Evolutionary conservation across 2,113 vertebrate genomes (phyloP).

Genomic region (Pangasianodon hypophthalmus): DNA sequence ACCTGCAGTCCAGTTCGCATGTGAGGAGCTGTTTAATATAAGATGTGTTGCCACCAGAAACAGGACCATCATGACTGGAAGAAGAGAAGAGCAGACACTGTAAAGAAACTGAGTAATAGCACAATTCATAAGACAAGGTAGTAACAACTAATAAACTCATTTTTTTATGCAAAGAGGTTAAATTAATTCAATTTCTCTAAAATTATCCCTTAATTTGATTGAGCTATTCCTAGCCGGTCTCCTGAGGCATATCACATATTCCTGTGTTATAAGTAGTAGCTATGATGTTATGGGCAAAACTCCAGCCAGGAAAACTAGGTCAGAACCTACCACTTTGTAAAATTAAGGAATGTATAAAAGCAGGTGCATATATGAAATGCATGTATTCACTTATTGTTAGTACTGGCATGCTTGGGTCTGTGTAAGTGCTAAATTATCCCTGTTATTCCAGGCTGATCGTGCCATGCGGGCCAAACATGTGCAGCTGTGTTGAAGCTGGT

Average conservation of each 20-base stretch:
- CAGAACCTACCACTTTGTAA: neutral
- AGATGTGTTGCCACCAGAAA: constrained; percentile 71
- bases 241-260: constrained; percentile 18
- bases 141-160: neutral
- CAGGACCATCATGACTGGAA: constrained; percentile 76
- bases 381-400: neutral
- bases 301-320: neutral
- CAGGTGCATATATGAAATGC: neutral
- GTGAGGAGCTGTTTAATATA: constrained; percentile 67
- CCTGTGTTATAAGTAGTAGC: neutral
- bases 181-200: constrained; percentile 7
- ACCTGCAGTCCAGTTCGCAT: constrained; percentile 74
- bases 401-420: neutral
- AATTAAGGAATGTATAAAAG: constrained; percentile 21
- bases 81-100: neutral
- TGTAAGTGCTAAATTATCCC: neutral
- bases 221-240: constrained; percentile 23
- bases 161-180: neutral
- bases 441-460: neutral
- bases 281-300: neutral
- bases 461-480: neutral
- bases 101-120: neutral
- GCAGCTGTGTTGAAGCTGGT: neutral
- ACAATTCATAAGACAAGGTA: neutral
- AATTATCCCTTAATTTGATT: constrained; percentile 26